A percentile compares a stretch with the other conserved stretches of the same genome.
Evolutionary conservation across 2,113 vertebrate genomes (phyloP).

Genomic region (Phaethornis superciliosus): DNA sequence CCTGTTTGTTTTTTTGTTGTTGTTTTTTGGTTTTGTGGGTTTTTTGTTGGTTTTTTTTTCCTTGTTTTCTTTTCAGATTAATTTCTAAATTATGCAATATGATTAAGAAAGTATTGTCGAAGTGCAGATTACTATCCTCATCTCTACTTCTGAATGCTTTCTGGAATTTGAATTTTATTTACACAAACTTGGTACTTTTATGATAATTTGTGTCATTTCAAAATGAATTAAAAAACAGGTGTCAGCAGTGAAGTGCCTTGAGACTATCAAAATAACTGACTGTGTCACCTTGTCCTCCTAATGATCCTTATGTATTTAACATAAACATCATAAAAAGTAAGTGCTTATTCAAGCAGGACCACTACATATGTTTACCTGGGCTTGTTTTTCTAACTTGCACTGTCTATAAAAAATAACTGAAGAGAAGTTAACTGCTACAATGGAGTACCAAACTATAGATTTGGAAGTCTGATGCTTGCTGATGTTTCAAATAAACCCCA

Average conservation of each 20-base stretch:
- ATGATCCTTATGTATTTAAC: constrained; percentile 75
- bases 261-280: constrained; percentile 71
- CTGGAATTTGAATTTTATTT: constrained; percentile 7
- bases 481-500: constrained; percentile 42
- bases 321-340: constrained; percentile 74
- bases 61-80: background rate
- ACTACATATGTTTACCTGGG: constrained; percentile 74
- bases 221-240: constrained; percentile 66
- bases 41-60: background rate
- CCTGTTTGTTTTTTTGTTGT: background rate
- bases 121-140: background rate
- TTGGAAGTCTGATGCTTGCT: constrained; percentile 31
- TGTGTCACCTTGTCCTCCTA: constrained; percentile 78
- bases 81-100: background rate
- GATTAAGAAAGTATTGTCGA: background rate
- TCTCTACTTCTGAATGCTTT: background rate
- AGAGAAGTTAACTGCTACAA: background rate
- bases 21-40: no score
- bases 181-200: constrained; percentile 16
- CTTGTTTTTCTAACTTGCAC: constrained; percentile 58
- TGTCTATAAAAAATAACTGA: constrained; percentile 35
- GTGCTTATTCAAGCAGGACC: constrained; percentile 75
- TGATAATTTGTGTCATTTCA: constrained; percentile 52
- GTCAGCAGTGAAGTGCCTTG: constrained; percentile 68
- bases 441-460: constrained; percentile 18